A percentile compares a stretch with the other conserved stretches of the same genome.
phyloP scores from a whole-genome alignment of 64 coral and sea anemone species.

The Dendrophyllia cribrosa region DNA sequence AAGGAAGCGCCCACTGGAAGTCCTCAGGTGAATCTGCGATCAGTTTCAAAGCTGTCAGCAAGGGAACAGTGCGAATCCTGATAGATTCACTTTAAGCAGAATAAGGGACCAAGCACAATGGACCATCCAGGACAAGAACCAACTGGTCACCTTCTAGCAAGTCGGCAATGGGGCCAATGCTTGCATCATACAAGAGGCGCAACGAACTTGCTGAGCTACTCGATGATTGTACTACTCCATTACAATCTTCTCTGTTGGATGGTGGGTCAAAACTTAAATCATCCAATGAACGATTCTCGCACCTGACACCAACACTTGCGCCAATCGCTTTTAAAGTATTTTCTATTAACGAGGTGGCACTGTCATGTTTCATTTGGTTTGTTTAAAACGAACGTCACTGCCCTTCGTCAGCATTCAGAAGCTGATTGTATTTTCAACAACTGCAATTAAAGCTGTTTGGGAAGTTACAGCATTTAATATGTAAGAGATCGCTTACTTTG shows the following conservation, averaged over 20 bases:
- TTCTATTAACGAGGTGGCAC: background rate
- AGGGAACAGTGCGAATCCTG: constrained; percentile 16
- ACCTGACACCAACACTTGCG: background rate
- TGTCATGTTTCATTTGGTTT: background rate
- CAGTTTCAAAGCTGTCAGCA: constrained; percentile 5
- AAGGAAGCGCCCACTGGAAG: constrained; percentile 2
- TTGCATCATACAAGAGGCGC: background rate
- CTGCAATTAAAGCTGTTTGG: background rate
- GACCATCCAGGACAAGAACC: constrained; percentile 47
- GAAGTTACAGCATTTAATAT: background rate
- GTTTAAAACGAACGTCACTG: background rate
- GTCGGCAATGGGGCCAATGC: background rate
- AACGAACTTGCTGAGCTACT: background rate
- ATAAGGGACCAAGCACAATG: constrained; percentile 41
- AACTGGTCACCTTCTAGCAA: constrained; percentile 22
- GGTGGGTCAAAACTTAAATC: background rate
- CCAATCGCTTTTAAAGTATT: background rate
- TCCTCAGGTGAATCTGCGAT: background rate
- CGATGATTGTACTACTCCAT: background rate
- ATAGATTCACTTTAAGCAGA: constrained; percentile 7
- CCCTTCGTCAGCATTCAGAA: background rate
- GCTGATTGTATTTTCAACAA: background rate
- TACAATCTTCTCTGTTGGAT: background rate
- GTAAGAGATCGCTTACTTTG: background rate
- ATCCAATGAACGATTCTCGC: background rate